Evolutionary conservation across 2,113 vertebrate species (phyloP).

Genomic region (Numida meleagris): DNA sequence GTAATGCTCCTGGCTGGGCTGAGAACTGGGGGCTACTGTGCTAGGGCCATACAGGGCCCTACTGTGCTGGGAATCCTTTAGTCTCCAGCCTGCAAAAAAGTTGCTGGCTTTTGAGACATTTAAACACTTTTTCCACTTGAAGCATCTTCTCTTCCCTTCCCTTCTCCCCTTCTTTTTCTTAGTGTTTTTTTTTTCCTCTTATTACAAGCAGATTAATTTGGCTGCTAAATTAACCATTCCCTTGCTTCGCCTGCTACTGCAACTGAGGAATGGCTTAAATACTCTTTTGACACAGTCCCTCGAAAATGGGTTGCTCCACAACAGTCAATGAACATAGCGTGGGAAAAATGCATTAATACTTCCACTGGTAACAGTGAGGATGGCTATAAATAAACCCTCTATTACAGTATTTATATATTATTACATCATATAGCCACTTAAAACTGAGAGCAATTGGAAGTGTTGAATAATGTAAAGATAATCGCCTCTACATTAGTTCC

Average conservation of each 20-base stretch:
- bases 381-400: slow-evolving; percentile 65
- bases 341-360: slow-evolving; percentile 67
- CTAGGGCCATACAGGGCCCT: no score
- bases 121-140: neutral
- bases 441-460: slow-evolving; percentile 57
- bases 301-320: slow-evolving; percentile 13
- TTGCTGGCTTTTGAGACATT: neutral
- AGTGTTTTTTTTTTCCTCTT: neutral
- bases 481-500: slow-evolving; percentile 64
- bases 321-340: slow-evolving; percentile 52
- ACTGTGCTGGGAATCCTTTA: neutral
- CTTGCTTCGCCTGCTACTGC: neutral
- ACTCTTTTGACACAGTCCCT: slow-evolving; percentile 17
- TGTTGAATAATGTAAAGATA: slow-evolving; percentile 71
- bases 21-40: neutral
- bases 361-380: neutral
- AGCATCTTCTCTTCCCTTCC: neutral
- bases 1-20: neutral
- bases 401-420: slow-evolving; percentile 74
- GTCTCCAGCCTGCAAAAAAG: neutral
- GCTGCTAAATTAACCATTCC: neutral
- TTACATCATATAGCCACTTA: slow-evolving; percentile 73
- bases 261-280: slow-evolving; percentile 20
- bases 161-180: neutral
- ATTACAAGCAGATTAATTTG: neutral